Evolutionary conservation across 1,140 invertebrate species (phyloP).

Genomic region (Coelopa frigida): DNA sequence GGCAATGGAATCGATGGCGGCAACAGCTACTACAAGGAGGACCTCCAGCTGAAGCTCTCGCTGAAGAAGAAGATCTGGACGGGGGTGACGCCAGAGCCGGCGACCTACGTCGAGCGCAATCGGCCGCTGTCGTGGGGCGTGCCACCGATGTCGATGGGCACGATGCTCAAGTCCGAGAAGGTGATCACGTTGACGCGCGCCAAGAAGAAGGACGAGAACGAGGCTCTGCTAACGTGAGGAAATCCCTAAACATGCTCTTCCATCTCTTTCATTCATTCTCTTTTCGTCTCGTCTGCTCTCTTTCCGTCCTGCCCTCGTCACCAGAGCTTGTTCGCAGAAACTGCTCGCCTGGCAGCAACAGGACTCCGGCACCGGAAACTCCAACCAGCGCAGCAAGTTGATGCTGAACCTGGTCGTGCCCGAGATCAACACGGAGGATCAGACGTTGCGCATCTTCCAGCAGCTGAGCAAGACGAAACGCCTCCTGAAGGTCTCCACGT

Average conservation of each 20-base stretch:
- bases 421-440: conserved; percentile 5
- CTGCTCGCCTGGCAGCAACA: conserved; percentile 35
- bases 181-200: conserved; percentile 6
- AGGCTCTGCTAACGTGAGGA: conserved; percentile 34
- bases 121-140: conserved; percentile 21
- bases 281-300: too few species aligned
- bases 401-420: conserved; percentile 11
- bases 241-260: neutral
- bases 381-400: conserved; percentile 15
- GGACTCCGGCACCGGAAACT: conserved; percentile 15
- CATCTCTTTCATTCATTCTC: conserved; percentile 3
- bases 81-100: conserved; percentile 20
- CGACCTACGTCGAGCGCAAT: conserved; percentile 11
- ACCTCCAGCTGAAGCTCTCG: conserved; percentile 32
- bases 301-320: neutral
- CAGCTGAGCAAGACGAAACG: conserved; percentile 9
- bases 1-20: conserved; percentile 2
- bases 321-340: conserved; percentile 40
- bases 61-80: conserved; percentile 43
- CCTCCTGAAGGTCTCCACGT: neutral
- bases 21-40: conserved; percentile 8
- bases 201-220: conserved; percentile 26
- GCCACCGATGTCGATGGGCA: conserved; percentile 11
- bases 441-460: neutral
- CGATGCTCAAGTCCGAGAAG: conserved; percentile 12